These are phyloP conservation scores for Quadroppia sp. DNA, from an alignment of 2,888 invertebrate genomes.

Conservation along the genomic window DNA sequence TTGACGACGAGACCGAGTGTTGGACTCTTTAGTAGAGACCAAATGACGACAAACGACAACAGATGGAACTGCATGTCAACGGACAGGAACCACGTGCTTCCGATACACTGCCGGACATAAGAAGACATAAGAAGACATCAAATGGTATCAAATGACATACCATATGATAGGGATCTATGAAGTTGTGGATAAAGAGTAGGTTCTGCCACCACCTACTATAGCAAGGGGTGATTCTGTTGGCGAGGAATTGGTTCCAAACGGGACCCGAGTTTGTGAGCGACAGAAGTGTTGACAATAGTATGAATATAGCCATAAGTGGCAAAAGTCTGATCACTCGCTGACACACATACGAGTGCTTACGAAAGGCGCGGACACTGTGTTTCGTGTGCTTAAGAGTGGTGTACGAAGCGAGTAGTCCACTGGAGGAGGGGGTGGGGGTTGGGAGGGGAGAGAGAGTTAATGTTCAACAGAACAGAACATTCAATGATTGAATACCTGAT, in stretches of 20 bases:
- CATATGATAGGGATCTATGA: slow-evolving; percentile 9
- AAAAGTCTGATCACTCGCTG: background rate
- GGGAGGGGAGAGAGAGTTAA: too few relatives aligned
- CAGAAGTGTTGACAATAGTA: slow-evolving; percentile 3
- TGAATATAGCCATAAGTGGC: slow-evolving; percentile 31
- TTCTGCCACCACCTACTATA: slow-evolving; percentile 35
- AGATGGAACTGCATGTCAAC: too few relatives aligned
- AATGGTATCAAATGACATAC: background rate
- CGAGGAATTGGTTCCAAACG: slow-evolving; percentile 1
- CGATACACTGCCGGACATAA: too few relatives aligned
- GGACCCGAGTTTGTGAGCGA: slow-evolving; percentile 21
- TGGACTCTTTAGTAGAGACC: too few relatives aligned
- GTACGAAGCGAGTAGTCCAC: slow-evolving; percentile 32
- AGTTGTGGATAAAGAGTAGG: slow-evolving; percentile 33
- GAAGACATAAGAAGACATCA: background rate
- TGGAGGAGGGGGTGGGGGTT: too few relatives aligned
- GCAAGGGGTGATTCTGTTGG: background rate
- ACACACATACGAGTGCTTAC: background rate
- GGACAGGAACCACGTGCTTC: too few relatives aligned
- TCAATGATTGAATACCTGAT: slow-evolving; percentile 1
- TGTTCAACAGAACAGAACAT: background rate
- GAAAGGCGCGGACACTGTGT: background rate
- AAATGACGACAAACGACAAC: too few relatives aligned
- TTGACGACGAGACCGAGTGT: too few relatives aligned
- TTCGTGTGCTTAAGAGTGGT: slow-evolving; percentile 29